Evolutionary conservation across 2,888 invertebrate species (phyloP), one percentile per base, ranked within the genome.

Genomic region (Apantesis nais): DNA sequence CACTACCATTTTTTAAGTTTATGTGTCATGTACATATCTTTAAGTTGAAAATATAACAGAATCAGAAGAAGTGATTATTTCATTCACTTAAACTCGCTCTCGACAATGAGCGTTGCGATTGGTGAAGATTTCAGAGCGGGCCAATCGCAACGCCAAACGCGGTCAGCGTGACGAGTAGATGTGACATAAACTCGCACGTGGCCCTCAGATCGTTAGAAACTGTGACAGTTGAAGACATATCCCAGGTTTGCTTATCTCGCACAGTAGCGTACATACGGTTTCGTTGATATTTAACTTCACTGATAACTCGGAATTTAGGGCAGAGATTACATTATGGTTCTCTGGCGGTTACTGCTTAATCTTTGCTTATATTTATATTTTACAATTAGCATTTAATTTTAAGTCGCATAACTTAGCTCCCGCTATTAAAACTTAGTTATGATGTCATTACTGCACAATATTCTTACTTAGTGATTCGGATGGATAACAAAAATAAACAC

Each of bases 281-380:
- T 81, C 85, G 84, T 80, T 84, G 84, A 88, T 91, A 89, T 92
- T 92, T 92, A 86, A 88, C 88, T 89, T 89, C 74, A 72, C 85
- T 90, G 92, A 93, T 93, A 93, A 92, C 86, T 85, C 82, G 61
- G 78, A 88, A 93, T 92, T 92, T 92, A 86, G 92, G 90, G 82
- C 92, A 91, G 83, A 89, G 90, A 91, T 90, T 91, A 89, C 85
- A 87, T 84, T 88, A 83, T 86, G 79, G 84, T 81, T 83, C 82
- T 83, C 85, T 86, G 68, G 37, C 68, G 66, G 66, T 67, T 39
- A 67, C 76, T 80, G 74, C 80, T 76, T 81, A 83, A 83, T 78
- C 75, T 79, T 73, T 69, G 73, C 66, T 70, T 25, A 55, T 55
- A 22, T 22, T 73, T 41, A 76, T 52, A n/a, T 75, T 71, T 31